Evolutionary conservation across 2,888 invertebrate species (phyloP).

Genomic region (Caenorhabditis sp.): DNA sequence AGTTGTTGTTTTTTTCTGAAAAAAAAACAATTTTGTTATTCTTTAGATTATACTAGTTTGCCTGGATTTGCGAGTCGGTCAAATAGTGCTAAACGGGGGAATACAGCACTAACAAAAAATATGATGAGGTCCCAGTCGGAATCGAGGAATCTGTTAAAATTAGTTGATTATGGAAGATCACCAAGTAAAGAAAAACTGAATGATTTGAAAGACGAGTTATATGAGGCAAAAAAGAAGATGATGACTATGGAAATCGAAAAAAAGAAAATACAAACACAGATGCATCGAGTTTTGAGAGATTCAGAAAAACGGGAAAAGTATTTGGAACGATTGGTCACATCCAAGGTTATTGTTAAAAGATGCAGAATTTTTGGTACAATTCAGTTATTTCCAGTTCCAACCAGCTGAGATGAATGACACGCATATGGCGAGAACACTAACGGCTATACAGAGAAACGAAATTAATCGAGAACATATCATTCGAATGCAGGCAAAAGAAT

Average conservation of each 20-base stretch:
- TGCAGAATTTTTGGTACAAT: too few relatives aligned
- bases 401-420: conserved; percentile 52
- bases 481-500: conserved; percentile 32
- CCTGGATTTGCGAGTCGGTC: neutral
- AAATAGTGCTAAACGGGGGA: neutral
- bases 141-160: conserved; percentile 21
- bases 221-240: conserved; percentile 39
- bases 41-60: neutral
- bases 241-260: conserved; percentile 23
- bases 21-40: neutral
- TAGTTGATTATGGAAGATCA: conserved; percentile 31
- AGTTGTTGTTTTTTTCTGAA: neutral
- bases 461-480: conserved; percentile 43
- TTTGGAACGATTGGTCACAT: conserved; percentile 42
- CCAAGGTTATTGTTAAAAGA: conserved; percentile 31
- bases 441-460: conserved; percentile 34
- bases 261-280: conserved; percentile 32
- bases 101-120: neutral
- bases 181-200: conserved; percentile 33
- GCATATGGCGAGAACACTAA: conserved; percentile 44
- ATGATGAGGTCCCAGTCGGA: conserved; percentile 29
- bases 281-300: conserved; percentile 42
- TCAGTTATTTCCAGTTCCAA: conserved; percentile 46
- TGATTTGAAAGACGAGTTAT: conserved; percentile 34
- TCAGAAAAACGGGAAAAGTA: conserved; percentile 45